Percentiles rank a stretch among this genome's conserved stretches.
Conservation (phyloP, 2,888 invertebrate genomes). For the Clostera curtula region DNA sequence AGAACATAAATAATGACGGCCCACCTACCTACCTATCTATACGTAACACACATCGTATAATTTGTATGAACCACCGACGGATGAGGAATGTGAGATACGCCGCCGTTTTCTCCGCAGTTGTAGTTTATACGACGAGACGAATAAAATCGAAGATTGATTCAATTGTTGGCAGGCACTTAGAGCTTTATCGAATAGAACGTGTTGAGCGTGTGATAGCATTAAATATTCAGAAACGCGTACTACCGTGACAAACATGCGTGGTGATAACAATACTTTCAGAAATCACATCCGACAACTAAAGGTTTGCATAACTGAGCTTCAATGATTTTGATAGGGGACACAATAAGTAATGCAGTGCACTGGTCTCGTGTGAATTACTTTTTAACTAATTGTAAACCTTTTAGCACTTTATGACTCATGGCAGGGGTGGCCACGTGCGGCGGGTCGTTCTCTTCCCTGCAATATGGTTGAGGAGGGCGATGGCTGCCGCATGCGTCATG, state of each 20-base stretch:
- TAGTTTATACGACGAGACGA: slow-evolving; percentile 50
- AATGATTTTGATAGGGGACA: too few species aligned
- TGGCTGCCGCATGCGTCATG: too few species aligned
- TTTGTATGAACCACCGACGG: slow-evolving; percentile 64
- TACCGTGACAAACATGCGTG: slow-evolving; percentile 45
- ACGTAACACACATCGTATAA: slow-evolving; percentile 69
- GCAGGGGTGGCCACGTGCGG: too few species aligned
- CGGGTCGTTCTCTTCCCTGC: too few species aligned
- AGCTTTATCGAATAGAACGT: slow-evolving; percentile 38
- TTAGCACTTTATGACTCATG: too few species aligned
- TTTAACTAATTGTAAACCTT: too few species aligned
- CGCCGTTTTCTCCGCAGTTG: slow-evolving; percentile 51
- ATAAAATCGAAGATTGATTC: slow-evolving; percentile 50
- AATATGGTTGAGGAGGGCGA: too few species aligned
- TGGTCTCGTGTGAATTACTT: too few species aligned
- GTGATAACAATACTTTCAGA: slow-evolving; percentile 37
- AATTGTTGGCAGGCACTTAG: slow-evolving; percentile 39
- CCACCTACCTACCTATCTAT: slow-evolving; percentile 73
- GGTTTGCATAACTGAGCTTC: slow-evolving; percentile 8
- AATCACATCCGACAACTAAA: slow-evolving; percentile 13
- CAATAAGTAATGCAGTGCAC: too few species aligned
- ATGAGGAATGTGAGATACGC: slow-evolving; percentile 63
- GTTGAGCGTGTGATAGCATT: slow-evolving; percentile 57
- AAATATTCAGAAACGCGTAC: slow-evolving; percentile 61
- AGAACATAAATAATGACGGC: slow-evolving; percentile 75